Evolutionary conservation across 2,888 invertebrate genomes (phyloP).

Genomic region (Sesamia inferens): DNA sequence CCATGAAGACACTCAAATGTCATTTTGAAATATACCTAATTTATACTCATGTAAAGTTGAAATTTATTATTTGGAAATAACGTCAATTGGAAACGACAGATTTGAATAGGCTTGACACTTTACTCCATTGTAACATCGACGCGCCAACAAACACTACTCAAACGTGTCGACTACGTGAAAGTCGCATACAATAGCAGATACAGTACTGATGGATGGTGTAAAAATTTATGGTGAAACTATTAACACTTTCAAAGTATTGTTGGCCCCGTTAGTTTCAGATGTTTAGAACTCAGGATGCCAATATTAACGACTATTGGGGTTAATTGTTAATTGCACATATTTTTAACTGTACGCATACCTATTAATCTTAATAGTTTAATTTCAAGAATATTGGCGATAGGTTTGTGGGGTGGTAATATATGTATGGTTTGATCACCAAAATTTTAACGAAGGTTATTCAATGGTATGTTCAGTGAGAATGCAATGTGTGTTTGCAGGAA

Average conservation of each 20-base stretch:
- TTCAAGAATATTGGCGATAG: slow-evolving; percentile 14
- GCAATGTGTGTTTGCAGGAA: slow-evolving; percentile 85
- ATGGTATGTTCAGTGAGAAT: slow-evolving; percentile 70
- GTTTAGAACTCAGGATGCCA: slow-evolving; percentile 2
- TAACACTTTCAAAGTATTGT: slow-evolving; percentile 54
- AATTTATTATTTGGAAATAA: not conserved
- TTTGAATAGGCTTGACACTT: slow-evolving; percentile 27
- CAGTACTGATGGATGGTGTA: slow-evolving; percentile 57
- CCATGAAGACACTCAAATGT: too few species aligned
- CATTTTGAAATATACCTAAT: too few species aligned
- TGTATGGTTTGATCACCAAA: too few species aligned
- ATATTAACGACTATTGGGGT: slow-evolving; percentile 32
- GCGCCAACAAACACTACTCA: slow-evolving; percentile 34
- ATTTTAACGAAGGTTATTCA: slow-evolving; percentile 45
- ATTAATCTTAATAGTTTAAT: not conserved
- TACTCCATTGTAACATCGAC: slow-evolving; percentile 13
- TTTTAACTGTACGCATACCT: slow-evolving; percentile 13
- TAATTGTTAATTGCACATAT: slow-evolving; percentile 24
- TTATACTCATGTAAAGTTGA: not conserved
- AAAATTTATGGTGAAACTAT: slow-evolving; percentile 57
- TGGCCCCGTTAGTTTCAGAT: slow-evolving; percentile 36
- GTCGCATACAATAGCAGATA: slow-evolving; percentile 47
- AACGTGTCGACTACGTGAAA: slow-evolving; percentile 59
- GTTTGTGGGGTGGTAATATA: slow-evolving; percentile 8
- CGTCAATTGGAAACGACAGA: slow-evolving; percentile 9